phyloP scores from a whole-genome alignment of 1,140 invertebrate species.

The Colletes latitarsis region DNA sequence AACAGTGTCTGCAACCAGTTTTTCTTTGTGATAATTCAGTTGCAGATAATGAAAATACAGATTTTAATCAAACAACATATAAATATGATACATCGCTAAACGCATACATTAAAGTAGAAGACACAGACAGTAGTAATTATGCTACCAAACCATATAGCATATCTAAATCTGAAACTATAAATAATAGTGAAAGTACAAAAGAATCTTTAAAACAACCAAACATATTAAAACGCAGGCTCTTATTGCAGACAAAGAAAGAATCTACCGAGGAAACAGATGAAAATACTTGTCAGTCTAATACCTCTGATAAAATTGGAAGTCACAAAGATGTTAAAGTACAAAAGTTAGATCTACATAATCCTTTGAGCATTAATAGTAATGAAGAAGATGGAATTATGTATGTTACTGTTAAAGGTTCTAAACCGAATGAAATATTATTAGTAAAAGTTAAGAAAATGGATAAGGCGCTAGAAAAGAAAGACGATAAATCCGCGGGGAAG shows the following conservation, averaged over 20 bases:
- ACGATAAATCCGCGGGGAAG: slow-evolving; percentile 60
- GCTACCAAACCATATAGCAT: slow-evolving; percentile 10
- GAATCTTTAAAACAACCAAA: slow-evolving; percentile 65
- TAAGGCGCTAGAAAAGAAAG: slow-evolving; percentile 73
- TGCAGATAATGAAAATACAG: slow-evolving; percentile 27
- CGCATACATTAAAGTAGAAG: slow-evolving; percentile 65
- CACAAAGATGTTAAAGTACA: slow-evolving; percentile 67
- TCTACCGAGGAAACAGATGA: slow-evolving; percentile 25
- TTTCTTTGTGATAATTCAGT: slow-evolving; percentile 11
- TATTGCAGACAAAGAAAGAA: slow-evolving; percentile 39
- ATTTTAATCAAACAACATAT: slow-evolving; percentile 55
- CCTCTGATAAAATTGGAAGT: slow-evolving; percentile 12
- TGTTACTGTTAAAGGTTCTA: slow-evolving; percentile 78
- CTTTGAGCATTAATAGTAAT: slow-evolving; percentile 66
- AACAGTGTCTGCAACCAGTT: slow-evolving; percentile 28
- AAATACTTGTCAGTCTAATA: slow-evolving; percentile 20
- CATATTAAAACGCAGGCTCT: slow-evolving; percentile 68
- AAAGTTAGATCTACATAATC: slow-evolving; percentile 72
- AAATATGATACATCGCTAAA: slow-evolving; percentile 64
- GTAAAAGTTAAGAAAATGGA: slow-evolving; percentile 80
- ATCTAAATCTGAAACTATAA: slow-evolving; percentile 26
- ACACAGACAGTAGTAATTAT: slow-evolving; percentile 26
- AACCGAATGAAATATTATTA: slow-evolving; percentile 77
- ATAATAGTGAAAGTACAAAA: slow-evolving; percentile 49
- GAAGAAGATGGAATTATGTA: slow-evolving; percentile 80